These are phyloP conservation scores for Acleris emargana DNA, from an alignment of 2,888 invertebrate genomes.

Conservation along the genomic window DNA sequence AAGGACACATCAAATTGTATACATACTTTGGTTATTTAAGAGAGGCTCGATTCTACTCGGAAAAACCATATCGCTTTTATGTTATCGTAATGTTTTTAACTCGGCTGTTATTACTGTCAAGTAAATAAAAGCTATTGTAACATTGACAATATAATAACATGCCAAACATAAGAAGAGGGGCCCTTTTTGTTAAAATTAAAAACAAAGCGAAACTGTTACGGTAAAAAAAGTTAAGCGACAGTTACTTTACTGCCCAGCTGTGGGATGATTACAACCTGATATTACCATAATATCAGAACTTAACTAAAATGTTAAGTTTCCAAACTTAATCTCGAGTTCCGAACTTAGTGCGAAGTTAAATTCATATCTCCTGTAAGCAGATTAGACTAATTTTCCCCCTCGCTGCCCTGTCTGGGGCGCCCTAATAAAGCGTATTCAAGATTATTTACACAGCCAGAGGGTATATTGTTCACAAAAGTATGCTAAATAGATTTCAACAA, in stretches of 20 bases:
- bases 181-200: too few species aligned
- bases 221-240: too few species aligned
- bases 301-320: slow-evolving; percentile 13
- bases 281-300: slow-evolving; percentile 15
- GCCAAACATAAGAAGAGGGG: too few species aligned
- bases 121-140: too few species aligned
- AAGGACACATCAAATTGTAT: too few species aligned
- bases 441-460: slow-evolving; percentile 20
- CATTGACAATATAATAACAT: too few species aligned
- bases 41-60: too few species aligned
- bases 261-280: neutral
- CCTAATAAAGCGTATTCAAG: slow-evolving; percentile 23
- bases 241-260: neutral
- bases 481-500: slow-evolving; percentile 5
- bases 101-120: too few species aligned
- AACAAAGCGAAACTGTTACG: too few species aligned
- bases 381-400: slow-evolving; percentile 32
- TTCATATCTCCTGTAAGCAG: slow-evolving; percentile 35
- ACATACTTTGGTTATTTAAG: too few species aligned
- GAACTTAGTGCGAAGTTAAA: slow-evolving; percentile 27
- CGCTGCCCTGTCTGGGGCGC: slow-evolving; percentile 11
- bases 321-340: slow-evolving; percentile 28
- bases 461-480: slow-evolving; percentile 9
- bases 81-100: too few species aligned
- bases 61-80: too few species aligned